Base-by-base conservation (phyloP, 2,888 invertebrate species). In the Drosophila silvestris region DNA sequence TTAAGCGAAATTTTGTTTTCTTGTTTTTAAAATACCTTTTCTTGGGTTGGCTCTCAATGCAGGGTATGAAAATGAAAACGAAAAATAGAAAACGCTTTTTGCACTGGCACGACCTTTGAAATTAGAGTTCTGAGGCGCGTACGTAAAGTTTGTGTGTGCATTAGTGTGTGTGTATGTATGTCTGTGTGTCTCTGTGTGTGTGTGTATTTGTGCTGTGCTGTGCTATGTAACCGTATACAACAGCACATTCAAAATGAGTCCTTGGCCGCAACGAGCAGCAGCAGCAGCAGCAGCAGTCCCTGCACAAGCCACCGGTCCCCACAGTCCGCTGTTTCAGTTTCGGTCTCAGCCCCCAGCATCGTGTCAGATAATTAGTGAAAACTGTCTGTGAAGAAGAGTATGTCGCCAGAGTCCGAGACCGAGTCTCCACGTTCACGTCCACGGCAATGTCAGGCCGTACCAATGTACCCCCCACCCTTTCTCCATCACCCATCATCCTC, bases 281-380 rank as follows among this genome's bases (percentile, higher is more conserved):
- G 56, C 64, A 76, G 74, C 69, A 70, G 56, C 64, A 69, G 52
- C 67, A 44, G 41, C 30, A 44, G 22, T 19, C 77, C 72, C 65
- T 63, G 54, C 35, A 53, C 22, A 51, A 68, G 37, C 53, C 64
- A 32, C 44, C 22, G 44, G 26, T 47, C 41, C 39, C 22, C 58
- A 32, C 41, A 22, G 58, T 37, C n/a, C 50, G n/a, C 51, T 22
- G 26, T 66, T 64, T 57, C 66, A 41, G 66, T 41, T 57, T 62
- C 62, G 52, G 66, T 60, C 66, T 58, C 56, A 57, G 69, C 73
- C 63, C 70, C 70, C 77, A 88, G 78, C 83, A 86, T 67, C 83
- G 77, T 86, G 85, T 88, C 85, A 83, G 89, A 86, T 86, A 86
- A 86, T 86, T 86, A 88, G 85, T 86, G 85, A 86, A 88, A 86